These are phyloP conservation scores for Potamarius usumacintae DNA, from an alignment of 2,113 vertebrate genomes.

Conservation along the genomic window DNA sequence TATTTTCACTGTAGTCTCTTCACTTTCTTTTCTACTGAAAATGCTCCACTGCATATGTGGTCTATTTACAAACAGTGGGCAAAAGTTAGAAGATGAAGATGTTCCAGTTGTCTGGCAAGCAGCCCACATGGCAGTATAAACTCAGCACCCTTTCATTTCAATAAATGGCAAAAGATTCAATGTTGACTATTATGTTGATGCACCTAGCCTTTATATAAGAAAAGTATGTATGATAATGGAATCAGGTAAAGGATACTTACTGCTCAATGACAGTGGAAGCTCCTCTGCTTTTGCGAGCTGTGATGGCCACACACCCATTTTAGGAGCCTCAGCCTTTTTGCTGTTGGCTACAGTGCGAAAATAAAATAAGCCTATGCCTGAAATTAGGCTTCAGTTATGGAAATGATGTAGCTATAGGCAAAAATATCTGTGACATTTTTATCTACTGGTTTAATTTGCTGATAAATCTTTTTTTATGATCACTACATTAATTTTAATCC, in stretches of 20 bases:
- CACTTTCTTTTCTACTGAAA: background rate
- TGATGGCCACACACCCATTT: slow-evolving; percentile 2
- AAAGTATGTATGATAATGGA: background rate
- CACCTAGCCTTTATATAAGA: background rate
- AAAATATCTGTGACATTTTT: background rate
- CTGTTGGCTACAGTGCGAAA: background rate
- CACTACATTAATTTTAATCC: background rate
- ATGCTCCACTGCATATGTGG: background rate
- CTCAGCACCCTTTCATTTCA: background rate
- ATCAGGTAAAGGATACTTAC: background rate
- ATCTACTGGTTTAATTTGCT: background rate
- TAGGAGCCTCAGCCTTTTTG: background rate
- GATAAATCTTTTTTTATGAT: background rate
- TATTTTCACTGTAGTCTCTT: background rate
- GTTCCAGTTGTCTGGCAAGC: background rate
- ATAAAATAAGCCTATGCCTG: background rate
- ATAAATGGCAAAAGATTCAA: background rate
- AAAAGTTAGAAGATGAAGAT: background rate
- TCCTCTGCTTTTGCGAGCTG: background rate
- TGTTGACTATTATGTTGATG: background rate
- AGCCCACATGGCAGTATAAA: background rate
- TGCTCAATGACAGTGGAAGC: background rate
- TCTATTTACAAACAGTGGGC: background rate
- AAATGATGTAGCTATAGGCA: background rate
- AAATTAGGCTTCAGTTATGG: background rate